Evolutionary conservation across 2,797 vertebrate genomes (phyloP).

Genomic region (Selene dorsalis): DNA sequence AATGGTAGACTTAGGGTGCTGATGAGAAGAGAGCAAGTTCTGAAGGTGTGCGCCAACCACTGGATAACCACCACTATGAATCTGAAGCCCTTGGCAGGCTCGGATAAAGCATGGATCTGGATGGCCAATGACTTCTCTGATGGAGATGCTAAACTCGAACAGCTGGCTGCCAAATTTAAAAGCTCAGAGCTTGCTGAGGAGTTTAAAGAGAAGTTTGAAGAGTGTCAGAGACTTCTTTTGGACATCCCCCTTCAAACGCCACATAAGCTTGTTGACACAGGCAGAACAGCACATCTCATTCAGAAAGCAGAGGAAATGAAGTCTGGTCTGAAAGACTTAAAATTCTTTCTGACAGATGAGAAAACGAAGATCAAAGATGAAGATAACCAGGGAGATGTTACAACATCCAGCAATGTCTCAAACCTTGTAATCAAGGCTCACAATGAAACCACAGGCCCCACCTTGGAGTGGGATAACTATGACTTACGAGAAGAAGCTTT

Average conservation of each 20-base stretch:
- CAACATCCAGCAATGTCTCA: constrained; percentile 68
- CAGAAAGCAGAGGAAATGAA: constrained; percentile 99
- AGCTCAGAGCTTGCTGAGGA: constrained; percentile 92
- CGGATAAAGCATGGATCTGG: constrained; percentile 98
- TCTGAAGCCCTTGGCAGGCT: constrained; percentile 93
- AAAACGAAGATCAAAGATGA: constrained; percentile 90
- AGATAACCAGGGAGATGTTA: constrained; percentile 70
- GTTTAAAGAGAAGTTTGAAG: constrained; percentile 96
- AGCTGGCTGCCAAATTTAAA: constrained; percentile 97
- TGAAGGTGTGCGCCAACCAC: constrained; percentile 99
- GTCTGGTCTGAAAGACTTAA: constrained; percentile 94
- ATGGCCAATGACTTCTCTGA: constrained; percentile 96
- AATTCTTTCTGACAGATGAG: constrained; percentile 92
- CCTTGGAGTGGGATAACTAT: constrained; percentile 96
- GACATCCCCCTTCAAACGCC: constrained; percentile 98
- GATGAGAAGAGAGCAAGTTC: constrained; percentile 97
- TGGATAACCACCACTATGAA: constrained; percentile 99
- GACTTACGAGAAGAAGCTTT: constrained; percentile 90
- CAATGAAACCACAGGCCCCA: constrained; percentile 86
- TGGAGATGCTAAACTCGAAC: constrained; percentile 92
- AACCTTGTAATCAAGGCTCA: constrained; percentile 83
- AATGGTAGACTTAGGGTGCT: constrained; percentile 95
- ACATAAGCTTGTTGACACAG: constrained; percentile 95
- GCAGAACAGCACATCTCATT: constrained; percentile 94
- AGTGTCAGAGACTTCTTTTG: constrained; percentile 92